Percentiles rank a stretch among this genome's conserved stretches.
Evolutionary conservation across 2,113 vertebrate genomes (phyloP).

Genomic region (Oriolus oriolus): DNA sequence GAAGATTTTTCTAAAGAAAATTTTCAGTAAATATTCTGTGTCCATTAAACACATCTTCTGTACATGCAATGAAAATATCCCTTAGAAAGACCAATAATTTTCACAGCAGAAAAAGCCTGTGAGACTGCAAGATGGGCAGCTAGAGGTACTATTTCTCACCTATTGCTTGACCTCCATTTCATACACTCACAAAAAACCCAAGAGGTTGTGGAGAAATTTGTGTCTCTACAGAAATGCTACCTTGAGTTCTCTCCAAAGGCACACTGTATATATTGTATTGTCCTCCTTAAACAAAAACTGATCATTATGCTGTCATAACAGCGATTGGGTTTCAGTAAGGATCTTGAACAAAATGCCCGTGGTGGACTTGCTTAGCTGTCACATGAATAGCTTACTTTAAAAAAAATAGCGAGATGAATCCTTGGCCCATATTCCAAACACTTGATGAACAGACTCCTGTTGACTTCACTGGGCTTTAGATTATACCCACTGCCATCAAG

Average conservation of each 20-base stretch:
- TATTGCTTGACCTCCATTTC: background rate
- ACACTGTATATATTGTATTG: background rate
- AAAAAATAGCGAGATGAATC: background rate
- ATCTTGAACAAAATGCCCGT: background rate
- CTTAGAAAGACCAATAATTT: background rate
- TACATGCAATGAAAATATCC: background rate
- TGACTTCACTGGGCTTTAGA: conserved; percentile 21
- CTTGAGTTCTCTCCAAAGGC: background rate
- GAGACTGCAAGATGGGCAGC: background rate
- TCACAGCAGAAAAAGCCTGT: background rate
- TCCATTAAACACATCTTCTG: background rate
- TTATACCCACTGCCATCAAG: background rate
- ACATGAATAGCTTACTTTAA: background rate
- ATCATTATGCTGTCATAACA: background rate
- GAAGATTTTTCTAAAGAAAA: background rate
- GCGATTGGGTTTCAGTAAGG: background rate
- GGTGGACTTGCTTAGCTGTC: background rate
- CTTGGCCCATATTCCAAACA: background rate
- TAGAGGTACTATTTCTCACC: background rate
- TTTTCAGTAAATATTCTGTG: background rate
- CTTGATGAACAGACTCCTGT: background rate
- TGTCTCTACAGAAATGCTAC: background rate
- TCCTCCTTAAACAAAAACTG: background rate
- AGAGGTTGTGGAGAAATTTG: background rate
- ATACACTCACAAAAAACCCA: background rate